phyloP scores from a whole-genome alignment of 1,140 invertebrate species.

The Drosophila nasuta region DNA sequence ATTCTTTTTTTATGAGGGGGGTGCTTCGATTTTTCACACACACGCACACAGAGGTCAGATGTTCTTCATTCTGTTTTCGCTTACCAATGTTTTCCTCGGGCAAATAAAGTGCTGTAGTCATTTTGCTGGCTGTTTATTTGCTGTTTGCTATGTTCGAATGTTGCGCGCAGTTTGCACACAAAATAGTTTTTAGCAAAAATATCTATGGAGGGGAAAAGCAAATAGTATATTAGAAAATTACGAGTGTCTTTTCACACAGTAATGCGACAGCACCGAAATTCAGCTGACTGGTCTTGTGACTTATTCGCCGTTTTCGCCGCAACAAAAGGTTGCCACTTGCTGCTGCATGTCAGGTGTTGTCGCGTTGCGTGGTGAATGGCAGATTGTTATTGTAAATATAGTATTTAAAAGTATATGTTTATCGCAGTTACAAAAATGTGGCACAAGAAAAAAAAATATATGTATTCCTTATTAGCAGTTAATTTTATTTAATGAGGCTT shows the following conservation, averaged over 20 bases:
- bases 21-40: conserved; percentile 62
- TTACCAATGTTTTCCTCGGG: conserved; percentile 94
- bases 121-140: conserved; percentile 84
- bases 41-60: conserved; percentile 43
- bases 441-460: too few species aligned
- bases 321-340: conserved; percentile 27
- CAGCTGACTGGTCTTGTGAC: conserved; percentile 85
- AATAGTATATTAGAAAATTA: conserved; percentile 60
- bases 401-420: neutral
- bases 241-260: conserved; percentile 77
- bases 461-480: too few species aligned
- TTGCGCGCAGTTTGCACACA: conserved; percentile 56
- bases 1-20: too few species aligned
- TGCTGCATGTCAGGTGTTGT: neutral
- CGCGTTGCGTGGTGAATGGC: conserved; percentile 27
- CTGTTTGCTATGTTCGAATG: conserved; percentile 40
- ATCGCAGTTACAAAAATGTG: too few species aligned
- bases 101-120: conserved; percentile 89
- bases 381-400: neutral
- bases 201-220: conserved; percentile 52
- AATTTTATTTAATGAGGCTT: neutral
- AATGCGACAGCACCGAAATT: conserved; percentile 81
- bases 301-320: conserved; percentile 62
- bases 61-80: conserved; percentile 37
- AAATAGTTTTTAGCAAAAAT: conserved; percentile 55